These are phyloP conservation scores for Enhydra lutris DNA, from an alignment of 2,113 vertebrate genomes.

Conservation along the genomic window DNA sequence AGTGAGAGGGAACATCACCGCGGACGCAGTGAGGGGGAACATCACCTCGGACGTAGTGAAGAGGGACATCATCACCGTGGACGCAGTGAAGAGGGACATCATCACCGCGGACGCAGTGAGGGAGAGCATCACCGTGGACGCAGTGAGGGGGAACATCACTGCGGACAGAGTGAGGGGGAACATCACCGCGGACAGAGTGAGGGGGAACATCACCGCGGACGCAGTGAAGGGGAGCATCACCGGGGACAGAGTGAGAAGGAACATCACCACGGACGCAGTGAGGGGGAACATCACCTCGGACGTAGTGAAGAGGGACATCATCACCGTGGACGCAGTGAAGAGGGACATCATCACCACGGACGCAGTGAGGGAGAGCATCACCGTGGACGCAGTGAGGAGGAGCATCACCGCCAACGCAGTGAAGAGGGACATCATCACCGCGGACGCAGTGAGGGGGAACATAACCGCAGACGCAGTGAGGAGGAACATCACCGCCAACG, in stretches of 20 bases:
- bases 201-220: accelerated
- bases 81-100: accelerated
- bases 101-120: too few species aligned
- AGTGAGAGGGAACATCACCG: not conserved
- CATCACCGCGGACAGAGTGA: accelerated
- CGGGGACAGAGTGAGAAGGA: accelerated
- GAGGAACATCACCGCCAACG: not conserved
- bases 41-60: too few species aligned
- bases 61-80: accelerated
- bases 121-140: too few species aligned
- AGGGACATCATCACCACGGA: too few species aligned
- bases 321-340: accelerated
- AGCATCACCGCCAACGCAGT: not conserved
- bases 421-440: too few species aligned
- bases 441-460: accelerated
- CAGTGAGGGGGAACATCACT: accelerated
- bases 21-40: too few species aligned
- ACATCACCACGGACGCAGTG: accelerated
- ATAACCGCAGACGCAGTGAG: accelerated
- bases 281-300: not conserved
- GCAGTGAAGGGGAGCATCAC: too few species aligned
- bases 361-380: too few species aligned
- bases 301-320: too few species aligned
- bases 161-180: too few species aligned
- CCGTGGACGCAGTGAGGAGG: accelerated